Conservation (phyloP, 2,113 vertebrate genomes). For the Laterallus jamaicensis region DNA sequence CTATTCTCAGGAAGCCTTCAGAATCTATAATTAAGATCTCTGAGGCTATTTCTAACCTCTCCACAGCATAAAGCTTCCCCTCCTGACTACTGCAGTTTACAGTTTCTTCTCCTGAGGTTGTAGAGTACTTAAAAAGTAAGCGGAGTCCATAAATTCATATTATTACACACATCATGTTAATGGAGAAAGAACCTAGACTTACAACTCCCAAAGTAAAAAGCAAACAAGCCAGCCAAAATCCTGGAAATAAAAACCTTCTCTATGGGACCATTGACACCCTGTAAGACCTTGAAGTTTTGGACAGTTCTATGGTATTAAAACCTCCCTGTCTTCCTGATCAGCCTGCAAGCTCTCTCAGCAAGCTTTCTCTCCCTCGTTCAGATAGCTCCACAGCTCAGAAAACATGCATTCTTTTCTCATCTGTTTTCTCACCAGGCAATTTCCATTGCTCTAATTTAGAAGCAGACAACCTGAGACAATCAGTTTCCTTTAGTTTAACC, state of each 20-base stretch:
- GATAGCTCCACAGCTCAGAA: background rate
- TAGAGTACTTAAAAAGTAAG: background rate
- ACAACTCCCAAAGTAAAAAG: background rate
- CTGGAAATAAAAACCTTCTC: background rate
- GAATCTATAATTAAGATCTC: background rate
- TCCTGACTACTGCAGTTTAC: background rate
- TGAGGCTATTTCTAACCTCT: background rate
- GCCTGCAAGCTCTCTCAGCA: background rate
- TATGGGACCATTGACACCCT: accelerated
- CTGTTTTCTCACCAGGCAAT: background rate
- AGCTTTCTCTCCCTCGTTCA: background rate
- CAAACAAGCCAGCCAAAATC: background rate
- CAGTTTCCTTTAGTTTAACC: background rate
- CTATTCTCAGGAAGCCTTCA: background rate
- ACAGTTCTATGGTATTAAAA: background rate
- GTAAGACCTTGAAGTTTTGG: background rate
- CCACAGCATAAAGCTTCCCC: background rate
- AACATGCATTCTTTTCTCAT: background rate
- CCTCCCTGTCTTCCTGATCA: background rate
- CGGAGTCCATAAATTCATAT: background rate
- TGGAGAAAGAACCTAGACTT: background rate
- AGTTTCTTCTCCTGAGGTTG: background rate
- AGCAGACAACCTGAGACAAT: background rate
- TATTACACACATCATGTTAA: background rate
- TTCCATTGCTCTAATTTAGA: background rate